Conservation (phyloP, 37 sponge, comb jelly and placozoan species). For the Halisarca cf. caerulea region DNA sequence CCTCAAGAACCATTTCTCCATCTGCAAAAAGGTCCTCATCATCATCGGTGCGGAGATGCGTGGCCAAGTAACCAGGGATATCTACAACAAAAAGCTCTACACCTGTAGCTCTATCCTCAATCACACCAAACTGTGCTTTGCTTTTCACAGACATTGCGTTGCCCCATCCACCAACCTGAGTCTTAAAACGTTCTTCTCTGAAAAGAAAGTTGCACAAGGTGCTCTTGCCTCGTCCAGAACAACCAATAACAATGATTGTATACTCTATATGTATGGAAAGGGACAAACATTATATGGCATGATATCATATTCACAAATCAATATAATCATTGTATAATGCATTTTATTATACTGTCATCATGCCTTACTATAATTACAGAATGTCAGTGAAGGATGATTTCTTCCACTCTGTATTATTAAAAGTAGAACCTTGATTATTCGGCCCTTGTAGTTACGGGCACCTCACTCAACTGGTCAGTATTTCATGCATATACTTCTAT, state of each 20-base stretch:
- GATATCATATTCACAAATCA: no score
- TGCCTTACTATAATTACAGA: no score
- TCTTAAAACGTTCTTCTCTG: not conserved
- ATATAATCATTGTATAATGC: no score
- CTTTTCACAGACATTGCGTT: not conserved
- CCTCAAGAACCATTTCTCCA: not conserved
- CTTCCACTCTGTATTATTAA: no score
- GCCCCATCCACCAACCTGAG: not conserved
- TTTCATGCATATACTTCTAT: no score
- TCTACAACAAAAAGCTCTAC: not conserved
- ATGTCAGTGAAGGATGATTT: no score
- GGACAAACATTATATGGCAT: not conserved
- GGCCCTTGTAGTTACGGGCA: no score
- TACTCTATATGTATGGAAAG: not conserved
- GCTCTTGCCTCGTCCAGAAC: conserved; percentile 19
- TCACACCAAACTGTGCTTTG: not conserved
- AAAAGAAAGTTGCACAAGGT: conserved; percentile 21
- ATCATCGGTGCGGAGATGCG: not conserved
- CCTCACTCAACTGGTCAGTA: no score
- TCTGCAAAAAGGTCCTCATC: not conserved
- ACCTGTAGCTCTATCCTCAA: not conserved
- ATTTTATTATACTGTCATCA: no score
- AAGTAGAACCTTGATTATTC: no score
- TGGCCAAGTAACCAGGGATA: conserved; percentile 20
- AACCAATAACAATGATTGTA: conserved; percentile 12